Evolutionary conservation across 1,140 invertebrate species (phyloP).

Genomic region (Pygmarrhopalites habei): DNA sequence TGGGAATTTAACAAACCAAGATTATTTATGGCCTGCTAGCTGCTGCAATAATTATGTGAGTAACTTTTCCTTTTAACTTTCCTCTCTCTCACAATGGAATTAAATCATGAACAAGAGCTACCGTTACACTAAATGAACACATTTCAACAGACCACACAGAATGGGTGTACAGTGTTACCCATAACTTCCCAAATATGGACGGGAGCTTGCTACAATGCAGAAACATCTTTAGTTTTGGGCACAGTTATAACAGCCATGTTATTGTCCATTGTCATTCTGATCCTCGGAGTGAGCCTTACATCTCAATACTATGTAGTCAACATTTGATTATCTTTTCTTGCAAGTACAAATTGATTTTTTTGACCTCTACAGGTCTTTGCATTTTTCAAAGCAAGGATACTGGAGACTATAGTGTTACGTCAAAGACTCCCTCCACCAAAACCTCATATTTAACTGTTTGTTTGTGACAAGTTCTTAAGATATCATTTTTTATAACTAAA

Average conservation of each 20-base stretch:
- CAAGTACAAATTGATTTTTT: background rate
- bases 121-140: background rate
- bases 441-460: background rate
- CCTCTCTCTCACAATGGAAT: background rate
- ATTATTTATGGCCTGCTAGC: background rate
- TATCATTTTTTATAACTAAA: too few species aligned
- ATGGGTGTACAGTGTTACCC: too few species aligned
- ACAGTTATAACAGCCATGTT: too few species aligned
- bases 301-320: background rate
- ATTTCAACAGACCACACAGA: background rate
- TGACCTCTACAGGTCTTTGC: background rate
- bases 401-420: background rate
- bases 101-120: background rate
- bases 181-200: too few species aligned
- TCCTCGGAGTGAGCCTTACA: background rate
- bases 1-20: background rate
- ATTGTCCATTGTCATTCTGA: too few species aligned
- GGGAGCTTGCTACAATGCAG: too few species aligned
- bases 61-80: background rate
- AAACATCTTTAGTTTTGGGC: too few species aligned
- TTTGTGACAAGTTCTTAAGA: too few species aligned
- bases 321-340: background rate
- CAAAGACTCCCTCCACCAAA: background rate
- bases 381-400: slow-evolving; percentile 4
- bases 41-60: slow-evolving; percentile 3